phyloP scores from a whole-genome alignment of 2,113 vertebrate genomes.

The Sapajus apella region DNA sequence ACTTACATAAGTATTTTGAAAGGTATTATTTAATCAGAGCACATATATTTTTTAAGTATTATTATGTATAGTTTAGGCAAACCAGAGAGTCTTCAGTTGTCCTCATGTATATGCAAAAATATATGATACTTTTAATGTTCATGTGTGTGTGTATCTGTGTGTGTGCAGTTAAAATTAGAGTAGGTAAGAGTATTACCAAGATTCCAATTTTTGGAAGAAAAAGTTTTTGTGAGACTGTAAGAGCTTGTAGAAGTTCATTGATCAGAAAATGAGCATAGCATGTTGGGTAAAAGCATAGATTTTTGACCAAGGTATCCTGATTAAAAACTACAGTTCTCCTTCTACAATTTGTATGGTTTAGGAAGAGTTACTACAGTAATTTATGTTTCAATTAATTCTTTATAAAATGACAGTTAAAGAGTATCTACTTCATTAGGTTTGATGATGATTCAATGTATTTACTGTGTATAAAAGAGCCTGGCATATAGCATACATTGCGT shows the following conservation, averaged over 20 bases:
- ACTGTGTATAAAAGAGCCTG: neutral
- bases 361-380: neutral
- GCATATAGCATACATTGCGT: neutral
- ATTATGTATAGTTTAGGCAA: neutral
- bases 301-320: neutral
- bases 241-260: neutral
- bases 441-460: neutral
- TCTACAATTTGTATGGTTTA: neutral
- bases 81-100: neutral
- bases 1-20: neutral
- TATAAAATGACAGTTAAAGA: neutral
- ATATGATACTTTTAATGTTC: neutral
- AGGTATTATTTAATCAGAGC: neutral
- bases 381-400: neutral
- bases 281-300: neutral
- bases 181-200: neutral
- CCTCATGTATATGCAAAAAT: neutral
- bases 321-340: neutral
- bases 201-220: neutral
- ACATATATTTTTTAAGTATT: neutral
- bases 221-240: neutral
- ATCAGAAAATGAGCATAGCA: neutral
- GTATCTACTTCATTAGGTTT: neutral
- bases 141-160: neutral
- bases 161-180: neutral